These are phyloP conservation scores for Heliconius melpomene DNA, from an alignment of 1,140 invertebrate species.

Conservation along the genomic window DNA sequence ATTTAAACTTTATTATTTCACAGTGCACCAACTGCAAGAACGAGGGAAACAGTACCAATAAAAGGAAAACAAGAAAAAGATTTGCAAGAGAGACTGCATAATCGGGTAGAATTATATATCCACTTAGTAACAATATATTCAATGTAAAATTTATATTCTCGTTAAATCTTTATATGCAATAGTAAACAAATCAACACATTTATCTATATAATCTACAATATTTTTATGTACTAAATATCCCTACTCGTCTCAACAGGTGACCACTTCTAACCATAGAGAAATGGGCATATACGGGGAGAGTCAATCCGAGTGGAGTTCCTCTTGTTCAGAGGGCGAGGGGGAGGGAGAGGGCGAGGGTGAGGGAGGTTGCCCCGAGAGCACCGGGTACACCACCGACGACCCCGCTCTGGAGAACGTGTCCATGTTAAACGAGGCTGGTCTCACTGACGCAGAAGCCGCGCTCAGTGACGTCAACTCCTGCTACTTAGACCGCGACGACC, in stretches of 20 bases:
- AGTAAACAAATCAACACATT: too few relatives aligned
- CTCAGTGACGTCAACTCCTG: slow-evolving; percentile 93
- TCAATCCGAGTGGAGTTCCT: slow-evolving; percentile 89
- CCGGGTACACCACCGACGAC: slow-evolving; percentile 91
- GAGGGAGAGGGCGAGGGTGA: slow-evolving; percentile 76
- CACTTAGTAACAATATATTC: background rate
- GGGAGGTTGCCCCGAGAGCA: slow-evolving; percentile 86
- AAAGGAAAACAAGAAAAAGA: slow-evolving; percentile 71
- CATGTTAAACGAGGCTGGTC: slow-evolving; percentile 91
- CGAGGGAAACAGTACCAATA: slow-evolving; percentile 54
- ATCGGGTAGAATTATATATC: slow-evolving; percentile 56
- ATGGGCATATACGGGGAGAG: slow-evolving; percentile 82
- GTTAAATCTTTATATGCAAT: background rate
- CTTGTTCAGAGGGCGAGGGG: slow-evolving; percentile 78
- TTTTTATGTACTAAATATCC: background rate
- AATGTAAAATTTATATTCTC: background rate
- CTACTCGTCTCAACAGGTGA: slow-evolving; percentile 44
- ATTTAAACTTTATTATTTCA: slow-evolving; percentile 11
- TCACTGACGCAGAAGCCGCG: slow-evolving; percentile 92
- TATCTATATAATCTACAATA: background rate
- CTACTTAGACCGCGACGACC: slow-evolving; percentile 89
- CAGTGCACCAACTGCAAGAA: slow-evolving; percentile 66
- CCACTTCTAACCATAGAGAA: slow-evolving; percentile 70
- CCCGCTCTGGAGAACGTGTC: slow-evolving; percentile 91
- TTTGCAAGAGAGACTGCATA: slow-evolving; percentile 65